Evolutionary conservation across 2,888 invertebrate genomes (phyloP).

Genomic region (Platycnemis pennipes): DNA sequence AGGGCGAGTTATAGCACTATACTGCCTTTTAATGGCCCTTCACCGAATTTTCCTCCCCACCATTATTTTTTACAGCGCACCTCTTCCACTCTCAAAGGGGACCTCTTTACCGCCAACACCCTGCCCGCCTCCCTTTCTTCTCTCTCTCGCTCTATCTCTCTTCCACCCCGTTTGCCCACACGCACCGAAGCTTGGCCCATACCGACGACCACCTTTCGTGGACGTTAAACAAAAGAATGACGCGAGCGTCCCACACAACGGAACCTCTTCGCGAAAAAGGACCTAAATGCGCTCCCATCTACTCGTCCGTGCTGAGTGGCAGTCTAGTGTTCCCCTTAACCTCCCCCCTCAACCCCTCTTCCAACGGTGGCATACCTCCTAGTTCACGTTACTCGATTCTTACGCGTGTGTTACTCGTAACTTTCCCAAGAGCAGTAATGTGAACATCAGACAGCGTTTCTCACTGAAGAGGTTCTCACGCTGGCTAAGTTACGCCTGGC

Average conservation of each 20-base stretch:
- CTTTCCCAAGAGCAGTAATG: too few species aligned
- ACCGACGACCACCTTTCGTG: neutral
- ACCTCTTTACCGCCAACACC: neutral
- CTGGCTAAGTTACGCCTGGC: too few species aligned
- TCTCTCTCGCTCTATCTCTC: neutral
- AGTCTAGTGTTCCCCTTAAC: too few species aligned
- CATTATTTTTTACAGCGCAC: slow-evolving; percentile 18
- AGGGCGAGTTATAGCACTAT: neutral
- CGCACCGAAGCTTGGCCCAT: neutral
- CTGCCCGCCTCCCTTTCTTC: neutral
- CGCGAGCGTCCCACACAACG: neutral
- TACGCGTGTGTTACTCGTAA: too few species aligned
- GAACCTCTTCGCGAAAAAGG: neutral
- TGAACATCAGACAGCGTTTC: too few species aligned
- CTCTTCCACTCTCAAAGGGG: neutral
- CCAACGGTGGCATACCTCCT: too few species aligned
- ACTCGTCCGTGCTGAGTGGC: too few species aligned
- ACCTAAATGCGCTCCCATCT: too few species aligned
- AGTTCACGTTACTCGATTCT: too few species aligned
- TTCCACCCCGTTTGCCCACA: neutral
- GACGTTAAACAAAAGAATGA: neutral
- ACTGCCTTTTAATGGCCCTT: slow-evolving; percentile 30
- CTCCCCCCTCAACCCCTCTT: too few species aligned
- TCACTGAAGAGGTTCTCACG: too few species aligned
- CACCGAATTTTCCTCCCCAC: neutral